A percentile compares a stretch with the other conserved stretches of the same genome.
phyloP scores from a whole-genome alignment of 2,113 vertebrate species.

The Arenaria interpres region DNA sequence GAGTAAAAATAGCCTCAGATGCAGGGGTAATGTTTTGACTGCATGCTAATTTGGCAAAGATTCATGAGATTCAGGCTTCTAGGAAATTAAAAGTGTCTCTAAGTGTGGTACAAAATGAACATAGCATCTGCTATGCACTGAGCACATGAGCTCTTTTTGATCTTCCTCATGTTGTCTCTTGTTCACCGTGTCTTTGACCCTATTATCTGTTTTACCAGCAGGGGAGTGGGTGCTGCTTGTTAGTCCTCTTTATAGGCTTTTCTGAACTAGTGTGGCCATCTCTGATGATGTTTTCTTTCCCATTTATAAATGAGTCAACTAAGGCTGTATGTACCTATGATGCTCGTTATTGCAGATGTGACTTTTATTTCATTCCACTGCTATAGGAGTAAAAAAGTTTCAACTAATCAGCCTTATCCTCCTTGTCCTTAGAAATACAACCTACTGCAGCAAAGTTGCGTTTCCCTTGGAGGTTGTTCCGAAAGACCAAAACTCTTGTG shows the following conservation, averaged over 20 bases:
- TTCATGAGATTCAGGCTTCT: constrained; percentile 57
- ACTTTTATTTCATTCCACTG: constrained; percentile 7
- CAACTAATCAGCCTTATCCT: neutral
- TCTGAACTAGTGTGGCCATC: neutral
- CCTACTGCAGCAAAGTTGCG: constrained; percentile 85
- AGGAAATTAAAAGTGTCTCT: constrained; percentile 48
- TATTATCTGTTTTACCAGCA: constrained; percentile 18
- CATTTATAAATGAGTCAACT: neutral
- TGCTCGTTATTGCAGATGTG: neutral
- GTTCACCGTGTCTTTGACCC: neutral
- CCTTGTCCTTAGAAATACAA: constrained; percentile 80
- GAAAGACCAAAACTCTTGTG: constrained; percentile 65
- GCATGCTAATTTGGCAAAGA: constrained; percentile 55
- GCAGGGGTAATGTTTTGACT: constrained; percentile 55
- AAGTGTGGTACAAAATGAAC: constrained; percentile 10
- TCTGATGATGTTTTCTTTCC: neutral
- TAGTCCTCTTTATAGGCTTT: constrained; percentile 36
- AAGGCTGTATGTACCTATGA: neutral
- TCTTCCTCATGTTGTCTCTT: neutral
- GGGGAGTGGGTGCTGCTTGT: neutral
- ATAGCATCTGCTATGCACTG: neutral
- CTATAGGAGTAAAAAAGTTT: neutral
- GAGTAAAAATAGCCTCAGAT: constrained; percentile 51
- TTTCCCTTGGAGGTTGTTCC: constrained; percentile 83
- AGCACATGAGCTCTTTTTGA: neutral